Percentiles rank a stretch among this genome's conserved stretches.
phyloP scores from a whole-genome alignment of 1,140 invertebrate species.

The Augochlora pura region DNA sequence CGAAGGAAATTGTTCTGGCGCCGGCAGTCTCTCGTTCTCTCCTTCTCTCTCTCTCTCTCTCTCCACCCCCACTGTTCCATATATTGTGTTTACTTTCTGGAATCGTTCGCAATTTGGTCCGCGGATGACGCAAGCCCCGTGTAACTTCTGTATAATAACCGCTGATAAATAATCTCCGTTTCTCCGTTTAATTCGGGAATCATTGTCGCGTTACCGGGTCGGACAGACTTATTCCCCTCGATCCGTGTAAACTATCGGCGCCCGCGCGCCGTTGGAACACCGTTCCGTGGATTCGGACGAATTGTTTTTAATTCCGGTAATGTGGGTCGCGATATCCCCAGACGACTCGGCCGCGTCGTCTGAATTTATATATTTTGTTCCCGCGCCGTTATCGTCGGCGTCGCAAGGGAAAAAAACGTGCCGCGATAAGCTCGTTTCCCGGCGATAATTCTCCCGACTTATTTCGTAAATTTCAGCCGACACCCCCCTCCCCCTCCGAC shows the following conservation, averaged over 20 bases:
- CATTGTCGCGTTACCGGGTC: constrained; percentile 33
- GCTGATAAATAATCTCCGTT: constrained; percentile 45
- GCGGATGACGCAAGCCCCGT: constrained; percentile 18
- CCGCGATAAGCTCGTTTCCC: too few species aligned
- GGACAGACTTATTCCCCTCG: not conserved
- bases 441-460: too few species aligned
- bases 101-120: constrained; percentile 47
- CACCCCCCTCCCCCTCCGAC: too few species aligned
- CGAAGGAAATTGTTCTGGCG: constrained; percentile 50
- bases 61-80: constrained; percentile 14
- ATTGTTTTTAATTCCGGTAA: too few species aligned
- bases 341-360: too few species aligned
- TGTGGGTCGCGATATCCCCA: too few species aligned
- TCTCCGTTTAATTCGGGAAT: constrained; percentile 20
- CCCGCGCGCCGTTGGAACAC: not conserved
- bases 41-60: not conserved
- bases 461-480: too few species aligned
- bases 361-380: too few species aligned
- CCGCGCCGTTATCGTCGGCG: too few species aligned
- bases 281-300: too few species aligned
- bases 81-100: constrained; percentile 30
- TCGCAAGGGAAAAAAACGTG: too few species aligned
- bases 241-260: not conserved
- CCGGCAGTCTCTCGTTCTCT: not conserved
- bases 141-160: constrained; percentile 46